Base-by-base conservation (phyloP, 1,140 invertebrate genomes). In the Ips typographus region DNA sequence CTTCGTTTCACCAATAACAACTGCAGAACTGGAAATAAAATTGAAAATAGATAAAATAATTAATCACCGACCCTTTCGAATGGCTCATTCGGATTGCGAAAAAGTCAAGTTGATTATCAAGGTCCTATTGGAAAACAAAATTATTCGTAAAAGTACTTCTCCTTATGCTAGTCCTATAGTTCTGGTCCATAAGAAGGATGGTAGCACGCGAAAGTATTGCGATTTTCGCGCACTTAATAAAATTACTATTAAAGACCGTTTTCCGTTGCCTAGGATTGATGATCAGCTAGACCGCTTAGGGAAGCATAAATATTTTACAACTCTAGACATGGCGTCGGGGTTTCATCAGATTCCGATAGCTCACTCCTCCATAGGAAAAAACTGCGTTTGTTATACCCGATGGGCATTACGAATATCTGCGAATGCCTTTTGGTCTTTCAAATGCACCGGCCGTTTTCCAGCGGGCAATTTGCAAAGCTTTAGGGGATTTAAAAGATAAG, bases 361-460 rank as follows among this genome's bases (percentile, higher is more conserved):
- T 2, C 75, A 78, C 49, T 70, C 73, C 40, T 71, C 77, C 1
- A 78, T 79, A n/a, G 66, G 77, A 72, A 42, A 71, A 78, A 49
- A 73, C 70, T 37, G 60, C 73, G n/a, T 75, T 73, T 63, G 71
- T 78, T 0, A 78, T 75, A 2, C 73, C 74, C 4, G 74, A 76
- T 49, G 74, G 75, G 1, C 74, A 77, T 42, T 85, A 82, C 69
- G 82, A 84, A 67, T 84, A 78, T 69, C 52, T 74, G 0, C 73
- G 74, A 58, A 72, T 83, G 62, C 82, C 82, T 6, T 84, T 83
- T 72, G 83, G 83, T 7, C 69, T 84, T 1, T 70, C 62, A 5
- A 83, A 81, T 72, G 74, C 79, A 0, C 78, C 83, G 1, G 68
- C 78, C 5, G 75, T 79, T 2, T 85, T 84, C 68, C 78, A 82